Evolutionary conservation across 2,797 vertebrate species (phyloP), one percentile per base, ranked within the genome.

Genomic region (Tadarida brasiliensis): DNA sequence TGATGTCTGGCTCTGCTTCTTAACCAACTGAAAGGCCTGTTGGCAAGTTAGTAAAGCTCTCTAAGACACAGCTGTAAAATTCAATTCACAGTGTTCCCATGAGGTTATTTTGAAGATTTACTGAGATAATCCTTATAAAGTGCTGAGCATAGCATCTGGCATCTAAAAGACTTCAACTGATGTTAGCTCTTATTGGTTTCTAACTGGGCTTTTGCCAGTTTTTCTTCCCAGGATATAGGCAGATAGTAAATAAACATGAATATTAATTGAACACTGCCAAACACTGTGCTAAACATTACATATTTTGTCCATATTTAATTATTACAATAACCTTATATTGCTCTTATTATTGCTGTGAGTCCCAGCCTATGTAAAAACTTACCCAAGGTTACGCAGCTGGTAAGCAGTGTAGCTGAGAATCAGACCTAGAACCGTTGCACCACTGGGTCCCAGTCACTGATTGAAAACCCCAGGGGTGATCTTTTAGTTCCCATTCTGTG

Each of bases 91-190:
- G 68, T 22, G 26, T 63, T 93, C 26, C 51, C 39, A 12, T 10
- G 65, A 86, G 78, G 44, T 65, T 78, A 5, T 74, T 94, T 89
- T 83, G 74, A 68, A 93, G 94, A 92, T 93, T 94, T 92, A 74
- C 65, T 87, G 59, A 94, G 57, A 86, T 95, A 84, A 83, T 89
- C 59, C 73, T 82, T 85, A 80, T 44, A 76, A 95, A 96, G 44
- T 83, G 74, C 51, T 91, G 47, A 95, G 80, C 26, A 35, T 39
- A 78, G 56, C 82, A 70, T 59, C 26, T 91, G 77, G 26, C 19
- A 78, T 90, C n/a, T 47, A 35, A 84, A 71, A 78, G 2, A 14
- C 61, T 71, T 89, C 47, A 80, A 26, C 9, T 71, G 70, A 54
- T 80, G 15, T 86, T 73, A 68, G 47, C 28, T 68, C 8, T 85